Evolutionary conservation across 2,888 invertebrate species (phyloP), one percentile per base, ranked within the genome.

Genomic region (Apamea sordens): DNA sequence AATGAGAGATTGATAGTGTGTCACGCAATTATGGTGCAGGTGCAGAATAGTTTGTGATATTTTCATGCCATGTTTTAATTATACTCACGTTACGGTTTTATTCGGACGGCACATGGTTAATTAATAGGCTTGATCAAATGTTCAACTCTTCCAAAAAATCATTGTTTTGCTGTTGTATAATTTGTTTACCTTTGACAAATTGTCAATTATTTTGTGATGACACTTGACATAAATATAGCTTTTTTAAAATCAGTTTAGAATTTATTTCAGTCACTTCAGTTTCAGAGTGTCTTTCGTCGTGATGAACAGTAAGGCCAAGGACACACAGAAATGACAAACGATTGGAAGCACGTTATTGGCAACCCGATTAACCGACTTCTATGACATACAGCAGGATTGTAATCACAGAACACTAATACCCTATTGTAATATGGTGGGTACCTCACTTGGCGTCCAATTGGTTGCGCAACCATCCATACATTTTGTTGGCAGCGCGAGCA

Each of bases 61-160:
- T 53, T 21, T 53, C 8, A 24, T 24, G 5, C n/a, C 6, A 61
- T 61, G 59, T 32, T 36, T 32, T 36, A 24, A 53, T 24, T 13
- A 24, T 50, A 28, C 72, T 67, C 67, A 73, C 73, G 32, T 68
- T 73, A 61, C 67, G 59, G 67, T 67, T 68, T 50, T 59, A 67
- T 68, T 73, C 13, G 8, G 5, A 32, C 24, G 18, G 61, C 65
- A 36, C 73, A 67, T 73, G 32, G 44, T 41, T 61, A 24, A 24
- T 56, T 56, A 28, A 28, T 59, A 53, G 50, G 21, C 13, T 15
- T 6, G 61, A 61, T 28, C 28, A 61, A 28, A 61, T 61, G 15
- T 61, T 61, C 7, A 61, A 28, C 15, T 28, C 59, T 56, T 70
- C 64, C 2, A 63, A 36, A 18, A n/a, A 7, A 64, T 18, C 32